Conservation (phyloP, 1,140 invertebrate genomes). For the Stenopsyche tienmushanensis region DNA sequence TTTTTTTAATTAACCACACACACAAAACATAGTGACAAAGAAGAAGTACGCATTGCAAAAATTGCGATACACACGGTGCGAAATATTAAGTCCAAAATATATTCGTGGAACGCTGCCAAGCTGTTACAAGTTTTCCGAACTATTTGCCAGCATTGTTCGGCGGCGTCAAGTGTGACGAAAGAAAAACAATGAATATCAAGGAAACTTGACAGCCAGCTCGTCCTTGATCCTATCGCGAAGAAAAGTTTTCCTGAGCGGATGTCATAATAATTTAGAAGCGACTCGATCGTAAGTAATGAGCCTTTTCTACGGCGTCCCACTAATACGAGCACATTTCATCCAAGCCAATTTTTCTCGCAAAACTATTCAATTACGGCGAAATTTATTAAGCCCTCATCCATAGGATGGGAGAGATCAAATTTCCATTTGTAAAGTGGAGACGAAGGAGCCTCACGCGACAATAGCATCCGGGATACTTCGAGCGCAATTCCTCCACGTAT, state of each 20-base stretch:
- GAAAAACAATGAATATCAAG: conserved; percentile 17
- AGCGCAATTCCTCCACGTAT: no score
- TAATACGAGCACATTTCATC: no score
- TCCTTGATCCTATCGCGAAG: background rate
- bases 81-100: no score
- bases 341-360: background rate
- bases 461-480: no score
- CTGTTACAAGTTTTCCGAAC: conserved; percentile 12
- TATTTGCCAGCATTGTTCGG: background rate
- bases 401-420: no score
- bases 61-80: no score
- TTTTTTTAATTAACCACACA: no score
- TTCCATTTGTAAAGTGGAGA: no score
- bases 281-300: background rate
- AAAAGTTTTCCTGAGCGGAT: background rate
- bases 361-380: background rate
- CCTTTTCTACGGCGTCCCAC: background rate
- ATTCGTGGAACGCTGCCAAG: background rate
- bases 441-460: no score
- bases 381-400: background rate
- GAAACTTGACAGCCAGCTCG: conserved; percentile 1
- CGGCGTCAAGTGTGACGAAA: conserved; percentile 7
- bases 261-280: background rate
- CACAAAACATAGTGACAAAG: no score
- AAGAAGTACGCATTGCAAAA: no score